Evolutionary conservation across 2,113 vertebrate species (phyloP).

Genomic region (Dascyllus trimaculatus): DNA sequence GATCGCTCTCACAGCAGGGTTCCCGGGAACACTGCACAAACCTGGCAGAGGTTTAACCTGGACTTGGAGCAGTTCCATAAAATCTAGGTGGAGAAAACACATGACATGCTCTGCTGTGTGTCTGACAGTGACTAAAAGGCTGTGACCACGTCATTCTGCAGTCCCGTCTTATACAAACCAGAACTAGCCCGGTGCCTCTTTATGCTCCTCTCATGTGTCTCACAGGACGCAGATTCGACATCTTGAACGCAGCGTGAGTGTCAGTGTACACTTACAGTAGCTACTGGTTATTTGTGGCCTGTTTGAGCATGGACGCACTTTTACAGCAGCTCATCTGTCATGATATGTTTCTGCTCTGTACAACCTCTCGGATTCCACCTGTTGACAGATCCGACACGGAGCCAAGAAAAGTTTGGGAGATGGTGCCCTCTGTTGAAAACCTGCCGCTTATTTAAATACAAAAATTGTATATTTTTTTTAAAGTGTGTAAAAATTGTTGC

Average conservation of each 20-base stretch:
- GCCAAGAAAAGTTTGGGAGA: slow-evolving; percentile 28
- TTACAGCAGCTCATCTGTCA: slow-evolving; percentile 74
- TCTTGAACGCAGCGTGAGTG: slow-evolving; percentile 53
- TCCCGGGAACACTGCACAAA: slow-evolving; percentile 13
- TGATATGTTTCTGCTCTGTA: slow-evolving; percentile 60
- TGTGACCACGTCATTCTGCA: slow-evolving; percentile 30
- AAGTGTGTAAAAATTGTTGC: not conserved
- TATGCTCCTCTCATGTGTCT: slow-evolving; percentile 65
- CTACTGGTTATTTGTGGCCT: slow-evolving; percentile 74
- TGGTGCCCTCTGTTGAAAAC: slow-evolving; percentile 66
- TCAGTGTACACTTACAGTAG: slow-evolving; percentile 74
- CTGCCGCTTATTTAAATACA: too few species aligned
- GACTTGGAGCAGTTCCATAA: slow-evolving; percentile 46
- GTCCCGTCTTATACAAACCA: slow-evolving; percentile 49
- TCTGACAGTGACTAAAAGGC: slow-evolving; percentile 55
- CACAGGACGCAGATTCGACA: slow-evolving; percentile 56
- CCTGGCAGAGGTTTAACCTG: slow-evolving; percentile 22
- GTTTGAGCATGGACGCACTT: slow-evolving; percentile 58
- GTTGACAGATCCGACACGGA: slow-evolving; percentile 51
- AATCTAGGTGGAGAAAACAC: slow-evolving; percentile 48
- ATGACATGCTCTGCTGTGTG: slow-evolving; percentile 58
- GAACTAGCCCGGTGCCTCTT: slow-evolving; percentile 52
- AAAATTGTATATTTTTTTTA: too few species aligned
- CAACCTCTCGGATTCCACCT: slow-evolving; percentile 69
- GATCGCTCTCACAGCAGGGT: slow-evolving; percentile 45